Evolutionary conservation across 2,888 invertebrate genomes (phyloP).

Genomic region (Lycia hirtaria): DNA sequence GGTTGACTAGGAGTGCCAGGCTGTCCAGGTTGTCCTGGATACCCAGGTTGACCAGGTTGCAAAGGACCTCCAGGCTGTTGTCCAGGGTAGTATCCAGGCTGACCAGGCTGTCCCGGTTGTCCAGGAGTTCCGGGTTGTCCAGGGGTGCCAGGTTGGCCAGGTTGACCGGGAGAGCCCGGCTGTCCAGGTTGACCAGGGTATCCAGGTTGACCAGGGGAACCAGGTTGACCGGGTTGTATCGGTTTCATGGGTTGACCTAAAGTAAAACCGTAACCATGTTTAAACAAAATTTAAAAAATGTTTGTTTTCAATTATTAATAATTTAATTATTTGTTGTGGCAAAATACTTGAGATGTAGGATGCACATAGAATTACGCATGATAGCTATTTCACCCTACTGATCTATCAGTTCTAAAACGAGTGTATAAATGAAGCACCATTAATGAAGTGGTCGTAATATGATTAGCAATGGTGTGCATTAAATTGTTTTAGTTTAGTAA

Average conservation of each 20-base stretch:
- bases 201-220: constrained; percentile 40
- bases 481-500: too few species aligned
- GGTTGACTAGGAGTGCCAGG: constrained; percentile 42
- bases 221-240: constrained; percentile 27
- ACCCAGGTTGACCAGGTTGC: constrained; percentile 56
- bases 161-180: constrained; percentile 40
- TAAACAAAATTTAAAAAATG: too few species aligned
- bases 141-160: constrained; percentile 22
- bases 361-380: too few species aligned
- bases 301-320: too few species aligned
- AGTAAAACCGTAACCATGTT: constrained; percentile 38
- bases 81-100: neutral
- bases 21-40: constrained; percentile 41
- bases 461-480: too few species aligned
- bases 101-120: constrained; percentile 38
- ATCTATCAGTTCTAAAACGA: too few species aligned
- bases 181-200: constrained; percentile 26
- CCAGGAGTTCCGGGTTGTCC: constrained; percentile 43
- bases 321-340: too few species aligned
- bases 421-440: too few species aligned
- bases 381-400: too few species aligned
- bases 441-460: too few species aligned
- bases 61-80: constrained; percentile 3
- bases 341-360: too few species aligned
- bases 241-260: constrained; percentile 23